These are phyloP conservation scores for Tenrec ecaudatus DNA, from an alignment of 2,113 vertebrate genomes.

Conservation along the genomic window DNA sequence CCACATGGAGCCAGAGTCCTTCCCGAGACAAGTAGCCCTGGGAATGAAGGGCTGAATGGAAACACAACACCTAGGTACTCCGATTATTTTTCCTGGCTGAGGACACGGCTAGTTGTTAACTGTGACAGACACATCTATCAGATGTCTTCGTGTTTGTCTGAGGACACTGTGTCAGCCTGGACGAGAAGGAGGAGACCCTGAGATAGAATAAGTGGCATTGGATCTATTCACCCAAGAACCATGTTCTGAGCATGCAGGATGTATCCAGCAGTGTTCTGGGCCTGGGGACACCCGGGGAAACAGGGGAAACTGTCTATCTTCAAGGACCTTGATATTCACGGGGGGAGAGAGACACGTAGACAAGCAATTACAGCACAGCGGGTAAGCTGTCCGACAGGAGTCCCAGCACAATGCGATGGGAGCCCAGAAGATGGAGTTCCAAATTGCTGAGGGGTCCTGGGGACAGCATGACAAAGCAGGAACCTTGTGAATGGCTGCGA, in stretches of 20 bases:
- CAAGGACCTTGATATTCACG: neutral
- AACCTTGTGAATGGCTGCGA: neutral
- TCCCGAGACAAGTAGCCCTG: constrained; percentile 17
- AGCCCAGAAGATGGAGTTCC: neutral
- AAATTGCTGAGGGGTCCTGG: neutral
- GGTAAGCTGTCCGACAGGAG: neutral
- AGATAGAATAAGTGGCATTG: constrained; percentile 15
- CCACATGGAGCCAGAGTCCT: constrained; percentile 22
- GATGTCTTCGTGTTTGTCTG: constrained; percentile 29
- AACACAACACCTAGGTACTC: neutral
- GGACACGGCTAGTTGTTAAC: constrained; percentile 12
- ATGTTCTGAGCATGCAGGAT: neutral
- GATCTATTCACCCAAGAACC: neutral
- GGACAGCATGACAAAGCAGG: neutral
- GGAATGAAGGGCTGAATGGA: constrained; percentile 44
- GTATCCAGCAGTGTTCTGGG: neutral
- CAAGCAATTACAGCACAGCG: neutral
- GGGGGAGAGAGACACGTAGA: neutral
- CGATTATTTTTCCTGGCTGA: constrained; percentile 62
- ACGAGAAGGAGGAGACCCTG: constrained; percentile 19
- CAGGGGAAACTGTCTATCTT: neutral
- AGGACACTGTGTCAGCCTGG: neutral
- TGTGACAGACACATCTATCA: constrained; percentile 26
- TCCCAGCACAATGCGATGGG: neutral
- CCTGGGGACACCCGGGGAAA: neutral